Evolutionary conservation across 2,888 invertebrate genomes (phyloP).

Genomic region (Harmothoe impar): DNA sequence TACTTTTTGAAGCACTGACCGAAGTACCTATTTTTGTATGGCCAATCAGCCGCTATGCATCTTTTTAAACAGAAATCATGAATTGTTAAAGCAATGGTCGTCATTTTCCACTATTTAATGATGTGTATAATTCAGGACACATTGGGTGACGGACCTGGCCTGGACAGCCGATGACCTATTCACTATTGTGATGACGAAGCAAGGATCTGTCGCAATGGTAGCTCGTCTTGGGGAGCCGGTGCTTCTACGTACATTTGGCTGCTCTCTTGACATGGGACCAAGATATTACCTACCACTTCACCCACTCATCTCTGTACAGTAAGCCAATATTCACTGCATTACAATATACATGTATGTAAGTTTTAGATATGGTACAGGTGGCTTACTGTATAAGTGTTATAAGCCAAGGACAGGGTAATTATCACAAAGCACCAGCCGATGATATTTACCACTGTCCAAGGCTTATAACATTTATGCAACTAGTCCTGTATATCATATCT

Average conservation of each 20-base stretch:
- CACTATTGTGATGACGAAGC: slow-evolving; percentile 77
- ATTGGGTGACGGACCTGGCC: slow-evolving; percentile 79
- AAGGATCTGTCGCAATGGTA: slow-evolving; percentile 79
- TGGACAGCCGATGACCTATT: slow-evolving; percentile 81
- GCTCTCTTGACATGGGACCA: slow-evolving; percentile 80
- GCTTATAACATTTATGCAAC: too few relatives aligned
- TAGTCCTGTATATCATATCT: too few relatives aligned
- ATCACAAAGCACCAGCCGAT: too few relatives aligned
- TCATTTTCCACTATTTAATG: too few relatives aligned
- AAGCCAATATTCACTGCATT: slow-evolving; percentile 49
- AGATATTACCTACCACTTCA: slow-evolving; percentile 80
- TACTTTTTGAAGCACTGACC: too few relatives aligned
- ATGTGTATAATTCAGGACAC: slow-evolving; percentile 65
- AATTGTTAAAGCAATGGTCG: too few relatives aligned
- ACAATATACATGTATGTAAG: background rate
- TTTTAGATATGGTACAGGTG: background rate
- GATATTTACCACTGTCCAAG: too few relatives aligned
- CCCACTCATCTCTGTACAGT: slow-evolving; percentile 78
- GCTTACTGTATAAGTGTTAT: too few relatives aligned
- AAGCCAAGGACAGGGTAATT: too few relatives aligned
- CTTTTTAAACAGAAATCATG: too few relatives aligned
- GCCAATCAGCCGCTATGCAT: too few relatives aligned
- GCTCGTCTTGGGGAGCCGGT: slow-evolving; percentile 81
- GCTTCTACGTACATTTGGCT: slow-evolving; percentile 77
- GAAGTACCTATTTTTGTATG: too few relatives aligned